phyloP scores from a whole-genome alignment of 2,113 vertebrate species.

The Todiramphus chloris region DNA sequence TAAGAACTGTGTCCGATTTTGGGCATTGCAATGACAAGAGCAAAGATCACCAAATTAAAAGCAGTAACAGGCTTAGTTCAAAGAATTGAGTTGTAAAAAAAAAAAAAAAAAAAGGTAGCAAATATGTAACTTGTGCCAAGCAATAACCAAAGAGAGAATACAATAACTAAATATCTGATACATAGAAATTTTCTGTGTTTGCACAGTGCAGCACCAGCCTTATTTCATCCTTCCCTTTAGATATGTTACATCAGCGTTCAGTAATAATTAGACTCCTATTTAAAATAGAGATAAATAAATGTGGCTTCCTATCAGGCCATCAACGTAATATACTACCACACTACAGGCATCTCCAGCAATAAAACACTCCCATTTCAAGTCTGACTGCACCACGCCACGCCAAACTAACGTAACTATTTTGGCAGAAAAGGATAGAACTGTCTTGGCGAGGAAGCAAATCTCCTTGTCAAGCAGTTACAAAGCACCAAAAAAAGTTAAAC shows the following conservation, averaged over 20 bases:
- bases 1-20: background rate
- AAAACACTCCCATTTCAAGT: background rate
- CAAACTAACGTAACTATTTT: background rate
- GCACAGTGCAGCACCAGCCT: background rate
- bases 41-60: slow-evolving; percentile 1
- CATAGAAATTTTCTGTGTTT: background rate
- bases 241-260: background rate
- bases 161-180: background rate
- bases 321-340: background rate
- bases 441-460: background rate
- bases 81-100: background rate
- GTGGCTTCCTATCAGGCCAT: background rate
- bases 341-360: background rate
- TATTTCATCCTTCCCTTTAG: background rate
- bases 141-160: background rate
- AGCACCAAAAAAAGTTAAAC: background rate
- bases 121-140: background rate
- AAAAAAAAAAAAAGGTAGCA: background rate
- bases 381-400: background rate
- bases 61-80: background rate
- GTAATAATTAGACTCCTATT: background rate
- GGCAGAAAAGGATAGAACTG: background rate
- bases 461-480: background rate
- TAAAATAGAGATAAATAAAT: background rate
- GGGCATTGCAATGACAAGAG: background rate